These are phyloP conservation scores for Apogon talboti DNA, from an alignment of 2,797 vertebrate genomes.

Conservation along the genomic window DNA sequence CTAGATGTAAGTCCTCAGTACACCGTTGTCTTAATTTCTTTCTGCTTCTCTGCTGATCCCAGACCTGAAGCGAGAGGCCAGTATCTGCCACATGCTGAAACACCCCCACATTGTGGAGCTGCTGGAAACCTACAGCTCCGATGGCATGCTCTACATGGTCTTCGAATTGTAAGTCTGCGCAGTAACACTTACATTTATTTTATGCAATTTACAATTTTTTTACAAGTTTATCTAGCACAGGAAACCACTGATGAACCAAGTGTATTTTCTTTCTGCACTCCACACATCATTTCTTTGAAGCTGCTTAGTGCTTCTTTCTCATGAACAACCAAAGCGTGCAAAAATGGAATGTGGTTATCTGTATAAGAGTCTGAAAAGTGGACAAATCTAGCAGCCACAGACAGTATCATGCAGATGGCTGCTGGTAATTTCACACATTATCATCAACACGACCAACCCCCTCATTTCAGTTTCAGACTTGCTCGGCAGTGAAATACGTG, in stretches of 20 bases:
- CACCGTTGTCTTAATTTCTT: background rate
- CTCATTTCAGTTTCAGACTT: constrained; percentile 7
- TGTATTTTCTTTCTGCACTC: too few species aligned
- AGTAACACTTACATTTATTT: background rate
- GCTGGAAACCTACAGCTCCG: constrained; percentile 98
- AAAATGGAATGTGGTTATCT: background rate
- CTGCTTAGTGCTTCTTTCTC: background rate
- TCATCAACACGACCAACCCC: background rate
- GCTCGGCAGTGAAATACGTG: background rate
- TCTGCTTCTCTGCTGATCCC: constrained; percentile 5
- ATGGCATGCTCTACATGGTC: constrained; percentile 99
- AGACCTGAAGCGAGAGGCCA: constrained; percentile 99
- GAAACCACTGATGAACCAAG: too few species aligned
- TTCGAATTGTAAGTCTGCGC: constrained; percentile 95
- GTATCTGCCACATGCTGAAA: constrained; percentile 99
- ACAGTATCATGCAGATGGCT: constrained; percentile 6
- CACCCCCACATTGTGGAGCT: constrained; percentile 99
- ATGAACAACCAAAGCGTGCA: background rate
- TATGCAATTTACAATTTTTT: too few species aligned
- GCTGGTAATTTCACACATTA: constrained; percentile 1
- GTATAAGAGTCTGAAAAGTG: background rate
- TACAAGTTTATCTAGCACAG: background rate
- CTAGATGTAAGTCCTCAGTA: too few species aligned
- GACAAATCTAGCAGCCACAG: background rate
- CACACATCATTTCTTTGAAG: background rate